Base-by-base conservation (phyloP, 2,797 vertebrate genomes). In the Xenopus petersii region DNA sequence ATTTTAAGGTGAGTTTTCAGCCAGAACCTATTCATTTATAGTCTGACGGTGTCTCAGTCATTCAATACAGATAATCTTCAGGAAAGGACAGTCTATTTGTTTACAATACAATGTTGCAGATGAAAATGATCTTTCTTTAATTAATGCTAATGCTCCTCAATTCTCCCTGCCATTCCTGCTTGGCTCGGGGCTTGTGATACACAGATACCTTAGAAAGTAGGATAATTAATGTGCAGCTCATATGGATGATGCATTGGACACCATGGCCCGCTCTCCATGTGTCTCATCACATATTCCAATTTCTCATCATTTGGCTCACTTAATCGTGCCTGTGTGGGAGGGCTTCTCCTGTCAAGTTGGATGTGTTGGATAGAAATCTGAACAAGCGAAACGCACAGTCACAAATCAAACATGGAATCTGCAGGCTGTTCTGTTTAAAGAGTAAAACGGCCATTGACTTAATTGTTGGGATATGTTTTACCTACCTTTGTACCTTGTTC, bases 251-350 rank as follows among this genome's bases (percentile, higher is more conserved):
- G 66, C 61, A 26, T 78, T 78, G 76, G 76, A 65, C 71, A 69
- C 60, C 67, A 26, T 64, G 69, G 76, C 71, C 64, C n/a, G 26
- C 55, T 72, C 65, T 69, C 71, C 71, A 69, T 78, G 76, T 78
- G 76, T 73, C 71, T 78, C 70, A 78, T 78, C 76, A 78, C 76
- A 73, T 73, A 58, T 73, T 78, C 76, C 76, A 78, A 69, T 70
- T 73, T 59, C 68, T 69, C 65, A 42, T 78, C 76, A 78, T 69
- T 78, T 78, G 76, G 76, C 76, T 70, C 76, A 51, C 51, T 78
- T 77, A 73, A 49, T 78, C 76, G 73, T 78, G 58, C 47, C 47
- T 65, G 76, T 73, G 76, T 78, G 66, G 76, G 76, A 47, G 71
- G 76, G 64, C 60, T 56, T 78, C 51, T 78, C 9, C 65, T 78